A percentile compares a stretch with the other conserved stretches of the same genome.
These are phyloP conservation scores for Ericerus pela DNA, from an alignment of 1,140 invertebrate genomes.

Conservation along the genomic window DNA sequence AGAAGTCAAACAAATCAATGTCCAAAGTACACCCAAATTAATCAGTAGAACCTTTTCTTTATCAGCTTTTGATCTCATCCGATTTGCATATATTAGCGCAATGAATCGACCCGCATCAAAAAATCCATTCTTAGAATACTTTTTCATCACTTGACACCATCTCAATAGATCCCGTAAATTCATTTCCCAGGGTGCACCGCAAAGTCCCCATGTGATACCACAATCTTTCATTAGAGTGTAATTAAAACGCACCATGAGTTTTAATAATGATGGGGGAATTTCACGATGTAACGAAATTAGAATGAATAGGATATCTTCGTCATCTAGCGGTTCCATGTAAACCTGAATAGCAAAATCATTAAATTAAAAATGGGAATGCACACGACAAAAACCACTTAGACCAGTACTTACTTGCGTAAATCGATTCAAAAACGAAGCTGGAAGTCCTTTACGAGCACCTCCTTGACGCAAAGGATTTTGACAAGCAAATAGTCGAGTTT, in stretches of 20 bases:
- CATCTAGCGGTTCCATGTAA: constrained; percentile 63
- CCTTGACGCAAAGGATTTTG: constrained; percentile 97
- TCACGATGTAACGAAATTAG: constrained; percentile 32
- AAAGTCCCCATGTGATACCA: constrained; percentile 48
- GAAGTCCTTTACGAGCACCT: constrained; percentile 84
- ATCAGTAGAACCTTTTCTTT: constrained; percentile 43
- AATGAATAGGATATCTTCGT: constrained; percentile 57
- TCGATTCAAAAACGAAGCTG: constrained; percentile 92
- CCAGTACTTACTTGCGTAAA: constrained; percentile 69
- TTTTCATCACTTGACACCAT: constrained; percentile 60
- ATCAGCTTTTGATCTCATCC: constrained; percentile 61
- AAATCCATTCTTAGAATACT: constrained; percentile 9
- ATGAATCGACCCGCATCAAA: constrained; percentile 48
- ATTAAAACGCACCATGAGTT: constrained; percentile 70
- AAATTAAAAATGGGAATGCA: too few relatives aligned
- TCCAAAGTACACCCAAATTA: not conserved
- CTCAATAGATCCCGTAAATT: constrained; percentile 89
- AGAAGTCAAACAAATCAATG: constrained; percentile 10
- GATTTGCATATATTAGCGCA: constrained; percentile 59
- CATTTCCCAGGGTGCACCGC: constrained; percentile 89
- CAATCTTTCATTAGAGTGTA: constrained; percentile 32
- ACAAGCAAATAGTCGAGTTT: constrained; percentile 86
- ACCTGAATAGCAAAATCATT: constrained; percentile 37
- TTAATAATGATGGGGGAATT: constrained; percentile 38
- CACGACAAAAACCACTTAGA: too few relatives aligned